phyloP scores from a whole-genome alignment of 2,888 invertebrate species.

The Cantharis rufa region DNA sequence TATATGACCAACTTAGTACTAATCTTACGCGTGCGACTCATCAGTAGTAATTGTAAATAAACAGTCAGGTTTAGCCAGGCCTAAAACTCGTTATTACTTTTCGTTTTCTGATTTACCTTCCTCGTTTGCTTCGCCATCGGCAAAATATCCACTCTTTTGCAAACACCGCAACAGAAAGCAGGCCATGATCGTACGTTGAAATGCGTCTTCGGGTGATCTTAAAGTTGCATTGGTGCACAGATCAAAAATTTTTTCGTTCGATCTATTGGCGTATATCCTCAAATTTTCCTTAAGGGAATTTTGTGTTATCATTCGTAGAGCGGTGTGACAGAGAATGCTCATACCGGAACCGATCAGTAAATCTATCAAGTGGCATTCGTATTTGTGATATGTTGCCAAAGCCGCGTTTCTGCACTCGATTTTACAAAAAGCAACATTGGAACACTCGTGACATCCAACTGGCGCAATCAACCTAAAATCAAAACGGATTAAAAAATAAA shows the following conservation, averaged over 20 bases:
- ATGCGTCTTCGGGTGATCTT: slow-evolving; percentile 69
- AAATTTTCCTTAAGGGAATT: slow-evolving; percentile 59
- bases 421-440: slow-evolving; percentile 78
- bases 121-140: slow-evolving; percentile 52
- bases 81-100: not conserved
- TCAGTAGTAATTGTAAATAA: too few relatives aligned
- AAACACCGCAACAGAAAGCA: slow-evolving; percentile 74
- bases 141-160: slow-evolving; percentile 70
- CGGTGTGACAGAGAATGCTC: slow-evolving; percentile 77
- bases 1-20: too few relatives aligned
- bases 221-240: slow-evolving; percentile 68
- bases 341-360: slow-evolving; percentile 77
- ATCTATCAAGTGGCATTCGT: slow-evolving; percentile 76
- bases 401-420: slow-evolving; percentile 68
- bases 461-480: slow-evolving; percentile 64
- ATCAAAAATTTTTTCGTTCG: slow-evolving; percentile 60
- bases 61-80: too few relatives aligned
- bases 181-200: slow-evolving; percentile 78
- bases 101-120: slow-evolving; percentile 41
- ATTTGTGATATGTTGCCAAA: slow-evolving; percentile 68
- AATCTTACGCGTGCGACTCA: too few relatives aligned
- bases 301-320: slow-evolving; percentile 78
- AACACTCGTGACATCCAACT: slow-evolving; percentile 73
- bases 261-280: slow-evolving; percentile 57
- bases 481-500: not conserved